phyloP scores from a whole-genome alignment of 2,113 vertebrate genomes.

The Crypturellus undulatus region DNA sequence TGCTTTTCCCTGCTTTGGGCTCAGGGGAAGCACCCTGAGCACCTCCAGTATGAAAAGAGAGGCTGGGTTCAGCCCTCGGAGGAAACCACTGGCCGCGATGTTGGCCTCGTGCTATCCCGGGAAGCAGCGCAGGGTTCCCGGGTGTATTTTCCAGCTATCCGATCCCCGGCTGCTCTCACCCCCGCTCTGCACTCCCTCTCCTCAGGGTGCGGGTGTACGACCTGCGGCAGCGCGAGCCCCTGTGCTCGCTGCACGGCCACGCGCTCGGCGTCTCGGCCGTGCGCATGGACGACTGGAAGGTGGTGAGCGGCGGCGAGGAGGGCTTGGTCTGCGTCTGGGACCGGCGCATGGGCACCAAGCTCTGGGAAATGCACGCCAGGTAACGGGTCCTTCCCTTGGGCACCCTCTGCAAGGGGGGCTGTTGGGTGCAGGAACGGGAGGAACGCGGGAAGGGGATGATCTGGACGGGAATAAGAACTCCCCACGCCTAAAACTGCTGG shows the following conservation, averaged over 20 bases:
- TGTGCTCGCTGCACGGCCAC: slow-evolving; percentile 87
- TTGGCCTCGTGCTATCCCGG: neutral
- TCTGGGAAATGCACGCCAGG: slow-evolving; percentile 98
- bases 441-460: neutral
- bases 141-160: rapidly evolving
- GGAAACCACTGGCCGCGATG: rapidly evolving
- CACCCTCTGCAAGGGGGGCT: neutral
- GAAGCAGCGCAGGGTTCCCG: neutral
- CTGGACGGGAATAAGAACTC: neutral
- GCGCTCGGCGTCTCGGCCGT: slow-evolving; percentile 88
- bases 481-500: neutral
- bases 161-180: neutral
- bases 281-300: slow-evolving; percentile 94
- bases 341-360: slow-evolving; percentile 88
- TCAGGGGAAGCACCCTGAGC: neutral
- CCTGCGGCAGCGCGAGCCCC: slow-evolving; percentile 74
- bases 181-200: neutral
- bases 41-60: neutral
- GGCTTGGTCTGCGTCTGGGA: slow-evolving; percentile 95
- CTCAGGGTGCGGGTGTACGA: slow-evolving; percentile 90
- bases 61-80: neutral
- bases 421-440: rapidly evolving
- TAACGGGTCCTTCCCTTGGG: neutral
- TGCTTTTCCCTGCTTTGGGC: neutral
- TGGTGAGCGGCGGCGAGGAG: slow-evolving; percentile 91